Base-by-base conservation (phyloP, 2,888 invertebrate species). In the Schizaphis graminum region DNA sequence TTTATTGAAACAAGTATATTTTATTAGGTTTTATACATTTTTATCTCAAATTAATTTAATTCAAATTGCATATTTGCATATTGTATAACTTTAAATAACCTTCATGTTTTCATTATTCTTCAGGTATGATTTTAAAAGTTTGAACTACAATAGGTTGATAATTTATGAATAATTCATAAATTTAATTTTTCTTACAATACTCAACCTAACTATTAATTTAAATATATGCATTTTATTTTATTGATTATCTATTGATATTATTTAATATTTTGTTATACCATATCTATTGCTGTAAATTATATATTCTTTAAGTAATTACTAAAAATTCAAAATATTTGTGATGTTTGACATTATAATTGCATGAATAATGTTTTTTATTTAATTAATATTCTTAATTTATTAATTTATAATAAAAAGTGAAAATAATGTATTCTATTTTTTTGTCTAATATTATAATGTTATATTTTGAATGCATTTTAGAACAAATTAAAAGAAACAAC, bases 401-500 rank as follows among this genome's bases (percentile, higher is more conserved):
- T 84, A 35, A 91, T n/a, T 35, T 84, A 53, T 49, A 21, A 47
- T 57, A 3, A n/a, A 47, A 47, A 24, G 28, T 61, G 47, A 53
- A 84, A 24, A 49, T 57, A 86, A 28, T 57, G 10, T n/a, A 77
- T 61, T 21, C 44, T n/a, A 24, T 13, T n/a, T 47, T 44, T 41
- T 61, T 41, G 28, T 77, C 21, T 28, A 21, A 44, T 41, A 28
- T 89, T 53, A 77, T n/a, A 47, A 67, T 53, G 21, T 61, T 35
- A 61, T 44, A 56, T 93, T 47, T 85, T 85, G 28, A 61, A 11
- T 53, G n/a, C 3, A 91, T 94, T 91, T 67, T 61, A 94, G 94
- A 86, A 91, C 44, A 91, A 94, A 91, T 86, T 94, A 86, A 94
- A 91, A 7, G 57, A 8, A 4, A 53, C 91, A 67, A 86, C 90